Conservation (phyloP, 2,888 invertebrate genomes). For the Norana najaformis region DNA sequence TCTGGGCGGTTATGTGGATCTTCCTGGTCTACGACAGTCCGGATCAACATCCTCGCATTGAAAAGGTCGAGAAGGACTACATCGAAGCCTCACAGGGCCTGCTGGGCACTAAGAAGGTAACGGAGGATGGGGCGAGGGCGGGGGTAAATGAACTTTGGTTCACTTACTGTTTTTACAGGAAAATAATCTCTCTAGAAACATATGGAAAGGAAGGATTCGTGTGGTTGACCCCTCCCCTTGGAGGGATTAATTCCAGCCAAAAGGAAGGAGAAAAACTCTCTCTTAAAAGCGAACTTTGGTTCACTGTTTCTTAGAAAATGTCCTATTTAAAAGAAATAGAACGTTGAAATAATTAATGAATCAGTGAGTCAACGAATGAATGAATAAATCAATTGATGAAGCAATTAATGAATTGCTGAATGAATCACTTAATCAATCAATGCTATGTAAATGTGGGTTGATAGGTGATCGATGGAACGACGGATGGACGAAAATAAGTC, state of each 20-base stretch:
- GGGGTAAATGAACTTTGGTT: neutral
- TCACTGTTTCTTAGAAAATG: neutral
- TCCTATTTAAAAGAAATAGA: neutral
- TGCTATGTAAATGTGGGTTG: neutral
- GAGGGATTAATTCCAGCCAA: too few relatives aligned
- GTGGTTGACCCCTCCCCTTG: too few relatives aligned
- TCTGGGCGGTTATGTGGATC: slow-evolving; percentile 57
- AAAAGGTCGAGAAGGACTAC: slow-evolving; percentile 54
- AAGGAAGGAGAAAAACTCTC: too few relatives aligned
- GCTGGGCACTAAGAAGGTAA: neutral
- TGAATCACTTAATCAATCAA: neutral
- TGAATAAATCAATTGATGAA: neutral
- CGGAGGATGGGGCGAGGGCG: neutral
- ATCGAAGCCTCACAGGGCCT: slow-evolving; percentile 54
- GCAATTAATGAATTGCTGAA: neutral
- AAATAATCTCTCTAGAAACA: neutral
- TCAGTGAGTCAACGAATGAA: neutral
- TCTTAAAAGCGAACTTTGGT: too few relatives aligned
- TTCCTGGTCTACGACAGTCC: slow-evolving; percentile 53
- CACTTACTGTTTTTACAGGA: too few relatives aligned
- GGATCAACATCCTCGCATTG: slow-evolving; percentile 55
- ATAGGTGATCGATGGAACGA: too few relatives aligned
- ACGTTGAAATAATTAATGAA: neutral
- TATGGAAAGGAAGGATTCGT: too few relatives aligned
- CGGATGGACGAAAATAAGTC: too few relatives aligned